These are phyloP conservation scores for Lissocephala sabroskyi DNA, from an alignment of 2,888 invertebrate genomes.

Conservation along the genomic window DNA sequence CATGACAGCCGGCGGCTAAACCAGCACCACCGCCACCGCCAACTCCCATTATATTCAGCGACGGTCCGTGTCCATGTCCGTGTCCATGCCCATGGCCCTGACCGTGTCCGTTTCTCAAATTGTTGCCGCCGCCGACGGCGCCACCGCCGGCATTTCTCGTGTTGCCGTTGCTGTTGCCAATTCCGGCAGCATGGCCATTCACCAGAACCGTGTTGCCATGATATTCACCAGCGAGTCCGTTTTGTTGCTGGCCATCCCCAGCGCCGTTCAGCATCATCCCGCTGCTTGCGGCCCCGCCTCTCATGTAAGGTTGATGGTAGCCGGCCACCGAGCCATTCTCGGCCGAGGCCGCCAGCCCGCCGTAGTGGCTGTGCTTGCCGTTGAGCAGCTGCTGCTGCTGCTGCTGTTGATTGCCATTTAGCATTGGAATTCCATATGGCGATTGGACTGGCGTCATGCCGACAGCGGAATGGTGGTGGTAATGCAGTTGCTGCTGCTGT, in stretches of 20 bases:
- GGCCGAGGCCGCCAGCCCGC: conserved; percentile 18
- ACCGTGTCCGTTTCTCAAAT: conserved; percentile 51
- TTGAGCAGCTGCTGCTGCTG: conserved; percentile 38
- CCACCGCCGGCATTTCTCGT: neutral
- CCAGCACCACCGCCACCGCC: neutral
- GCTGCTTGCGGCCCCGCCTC: conserved; percentile 1
- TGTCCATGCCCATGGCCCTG: conserved; percentile 14
- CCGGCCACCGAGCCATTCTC: conserved; percentile 38
- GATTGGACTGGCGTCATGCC: conserved; percentile 21
- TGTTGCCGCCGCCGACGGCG: conserved; percentile 13
- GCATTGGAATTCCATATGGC: conserved; percentile 28
- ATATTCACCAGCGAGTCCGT: conserved; percentile 15
- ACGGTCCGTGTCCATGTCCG: conserved; percentile 25
- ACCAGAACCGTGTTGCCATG: conserved; percentile 21
- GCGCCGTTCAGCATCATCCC: neutral
- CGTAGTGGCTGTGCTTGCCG: conserved; percentile 36
- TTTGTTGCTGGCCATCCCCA: too few species aligned
- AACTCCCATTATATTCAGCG: too few species aligned
- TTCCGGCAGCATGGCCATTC: conserved; percentile 41
- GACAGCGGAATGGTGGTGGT: conserved; percentile 27
- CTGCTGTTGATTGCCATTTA: conserved; percentile 31
- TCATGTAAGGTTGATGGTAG: conserved; percentile 41
- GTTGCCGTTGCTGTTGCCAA: conserved; percentile 6
- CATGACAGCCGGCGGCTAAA: neutral
- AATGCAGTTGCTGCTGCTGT: conserved; percentile 44